These are phyloP conservation scores for Murina feae DNA, from an alignment of 2,113 vertebrate species.

Conservation along the genomic window DNA sequence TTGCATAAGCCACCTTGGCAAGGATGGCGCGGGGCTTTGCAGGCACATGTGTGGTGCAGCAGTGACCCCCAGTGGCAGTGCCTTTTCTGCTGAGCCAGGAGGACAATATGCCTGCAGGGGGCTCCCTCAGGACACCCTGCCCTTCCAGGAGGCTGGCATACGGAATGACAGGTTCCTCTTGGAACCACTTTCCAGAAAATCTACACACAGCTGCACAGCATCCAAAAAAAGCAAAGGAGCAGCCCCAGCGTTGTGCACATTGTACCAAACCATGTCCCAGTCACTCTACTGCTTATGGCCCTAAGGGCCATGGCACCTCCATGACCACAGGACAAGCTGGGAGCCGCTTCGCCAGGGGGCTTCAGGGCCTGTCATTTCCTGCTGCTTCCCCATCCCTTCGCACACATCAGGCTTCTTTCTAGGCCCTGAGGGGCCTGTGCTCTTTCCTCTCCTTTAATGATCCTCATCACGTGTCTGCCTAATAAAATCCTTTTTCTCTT, in stretches of 20 bases:
- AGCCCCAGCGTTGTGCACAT: neutral
- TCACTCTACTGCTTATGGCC: neutral
- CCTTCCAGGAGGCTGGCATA: neutral
- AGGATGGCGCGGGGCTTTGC: neutral
- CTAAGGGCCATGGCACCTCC: neutral
- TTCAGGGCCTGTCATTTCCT: neutral
- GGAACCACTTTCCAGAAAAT: neutral
- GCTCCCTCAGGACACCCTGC: neutral
- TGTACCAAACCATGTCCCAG: neutral
- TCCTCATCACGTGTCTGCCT: neutral
- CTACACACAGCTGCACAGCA: fast-evolving
- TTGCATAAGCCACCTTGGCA: constrained; percentile 47
- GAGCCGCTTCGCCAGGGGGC: neutral
- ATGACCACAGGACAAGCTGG: neutral
- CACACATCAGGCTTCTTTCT: neutral
- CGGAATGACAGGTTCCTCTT: neutral
- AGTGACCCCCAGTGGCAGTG: constrained; percentile 78
- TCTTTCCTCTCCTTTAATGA: neutral
- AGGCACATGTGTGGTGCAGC: constrained; percentile 56
- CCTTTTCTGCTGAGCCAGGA: neutral
- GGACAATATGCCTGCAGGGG: fast-evolving
- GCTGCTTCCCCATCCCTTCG: neutral
- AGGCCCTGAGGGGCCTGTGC: neutral
- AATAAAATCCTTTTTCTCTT: neutral
- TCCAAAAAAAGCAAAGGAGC: neutral